Base-by-base conservation (phyloP, 2,888 invertebrate species). In the Macropis europaea region DNA sequence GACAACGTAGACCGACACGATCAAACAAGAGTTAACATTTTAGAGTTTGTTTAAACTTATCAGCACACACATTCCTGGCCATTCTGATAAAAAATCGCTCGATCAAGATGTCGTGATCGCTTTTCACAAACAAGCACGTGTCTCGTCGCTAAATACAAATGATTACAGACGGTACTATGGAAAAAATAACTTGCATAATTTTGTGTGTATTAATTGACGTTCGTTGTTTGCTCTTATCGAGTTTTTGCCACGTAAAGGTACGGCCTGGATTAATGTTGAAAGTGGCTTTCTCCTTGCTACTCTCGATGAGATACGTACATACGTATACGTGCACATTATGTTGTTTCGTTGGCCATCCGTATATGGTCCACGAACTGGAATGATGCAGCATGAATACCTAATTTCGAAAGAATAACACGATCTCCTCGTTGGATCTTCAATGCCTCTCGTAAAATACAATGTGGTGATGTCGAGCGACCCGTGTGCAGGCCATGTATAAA, bases 301-400 rank as follows among this genome's bases (percentile, higher is more conserved):
- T 54, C 28, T n/a, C 54, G 34, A 36, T 15, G 64, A 54, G 40
- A 17, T 64, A 48, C 22, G 28, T 7, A 38, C 50, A 26, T 63
- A 38, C 17, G 17, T 52, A n/a, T n/a, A n/a, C n/a, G n/a, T n/a
- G n/a, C n/a, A 54, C 53, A 63, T 63, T 42, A 42, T 36, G 47
- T 34, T 26, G 53, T 54, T 38, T 67, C 54, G 54, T 68, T 64
- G 28, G 42, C 32, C 40, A 48, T 24, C 67, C 67, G 64, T 68
- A 64, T 54, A 68, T 68, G 67, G 67, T 32, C 28, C 47, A 47
- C 64, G 47, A 42, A 54, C 54, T 54, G 47, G 47, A 64, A 54
- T 64, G 54, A 64, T 63, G 67, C 53, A 54, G 67, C 67, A 48
- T 15, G 64, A 68, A 54, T 64, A 68, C 67, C 64, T 64, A 68